These are phyloP conservation scores for Zaprionus kolodkinae DNA, from an alignment of 1,140 invertebrate species.

Conservation along the genomic window DNA sequence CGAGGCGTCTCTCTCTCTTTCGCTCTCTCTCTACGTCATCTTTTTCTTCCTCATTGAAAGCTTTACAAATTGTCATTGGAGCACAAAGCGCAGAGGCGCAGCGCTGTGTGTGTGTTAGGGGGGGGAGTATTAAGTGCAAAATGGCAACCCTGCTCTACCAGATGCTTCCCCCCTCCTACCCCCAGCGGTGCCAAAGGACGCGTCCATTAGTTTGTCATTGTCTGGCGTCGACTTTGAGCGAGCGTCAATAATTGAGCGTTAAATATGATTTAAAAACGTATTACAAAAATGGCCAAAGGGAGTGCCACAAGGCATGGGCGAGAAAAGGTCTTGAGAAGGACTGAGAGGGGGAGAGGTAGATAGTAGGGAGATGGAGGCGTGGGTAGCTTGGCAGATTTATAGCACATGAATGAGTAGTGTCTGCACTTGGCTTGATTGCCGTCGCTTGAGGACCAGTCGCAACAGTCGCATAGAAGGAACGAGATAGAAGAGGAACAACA, in stretches of 20 bases:
- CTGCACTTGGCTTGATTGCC: slow-evolving; percentile 75
- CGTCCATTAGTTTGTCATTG: slow-evolving; percentile 78
- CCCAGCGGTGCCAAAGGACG: slow-evolving; percentile 2
- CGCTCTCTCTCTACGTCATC: neutral
- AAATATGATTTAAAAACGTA: slow-evolving; percentile 75
- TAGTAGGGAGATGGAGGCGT: neutral
- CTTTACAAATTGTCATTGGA: slow-evolving; percentile 81
- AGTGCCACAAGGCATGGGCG: neutral
- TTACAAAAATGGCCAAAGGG: slow-evolving; percentile 20
- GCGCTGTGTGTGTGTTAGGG: slow-evolving; percentile 13
- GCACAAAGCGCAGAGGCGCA: slow-evolving; percentile 27
- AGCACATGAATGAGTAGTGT: slow-evolving; percentile 32
- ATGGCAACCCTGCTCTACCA: slow-evolving; percentile 34
- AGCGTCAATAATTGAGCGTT: slow-evolving; percentile 81
- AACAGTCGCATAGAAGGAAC: slow-evolving; percentile 10
- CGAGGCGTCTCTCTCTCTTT: too few relatives aligned
- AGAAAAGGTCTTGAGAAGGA: neutral
- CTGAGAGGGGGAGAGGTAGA: neutral
- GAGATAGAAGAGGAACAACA: neutral
- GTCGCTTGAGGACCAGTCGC: slow-evolving; percentile 16
- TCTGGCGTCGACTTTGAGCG: slow-evolving; percentile 75
- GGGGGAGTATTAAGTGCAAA: slow-evolving; percentile 69
- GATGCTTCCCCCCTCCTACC: too few relatives aligned
- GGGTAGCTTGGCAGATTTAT: slow-evolving; percentile 23
- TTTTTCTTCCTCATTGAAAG: slow-evolving; percentile 62